Conservation (phyloP, 2,113 vertebrate species). For the Pteronura brasiliensis region DNA sequence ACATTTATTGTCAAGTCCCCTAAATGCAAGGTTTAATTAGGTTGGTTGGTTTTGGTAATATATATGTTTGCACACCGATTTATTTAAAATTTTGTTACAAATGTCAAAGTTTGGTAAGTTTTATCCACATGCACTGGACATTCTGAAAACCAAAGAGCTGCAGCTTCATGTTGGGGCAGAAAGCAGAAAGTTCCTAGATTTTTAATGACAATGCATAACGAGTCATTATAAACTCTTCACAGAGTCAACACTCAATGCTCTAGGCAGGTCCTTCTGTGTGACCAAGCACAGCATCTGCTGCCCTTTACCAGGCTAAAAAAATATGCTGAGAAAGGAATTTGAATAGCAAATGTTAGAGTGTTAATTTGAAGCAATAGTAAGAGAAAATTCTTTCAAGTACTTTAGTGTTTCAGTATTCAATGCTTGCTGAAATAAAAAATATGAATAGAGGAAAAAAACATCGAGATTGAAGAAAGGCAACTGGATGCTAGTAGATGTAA, state of each 20-base stretch:
- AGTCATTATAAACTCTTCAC: background rate
- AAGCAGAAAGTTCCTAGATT: background rate
- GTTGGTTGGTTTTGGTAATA: background rate
- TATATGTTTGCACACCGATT: background rate
- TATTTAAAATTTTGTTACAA: background rate
- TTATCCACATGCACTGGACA: background rate
- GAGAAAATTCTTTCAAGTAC: background rate
- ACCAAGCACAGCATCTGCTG: background rate
- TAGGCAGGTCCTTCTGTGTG: background rate
- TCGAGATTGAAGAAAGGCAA: background rate
- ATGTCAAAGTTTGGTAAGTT: background rate
- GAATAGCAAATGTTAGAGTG: background rate
- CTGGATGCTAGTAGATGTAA: background rate
- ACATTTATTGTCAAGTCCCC: background rate
- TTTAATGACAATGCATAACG: background rate
- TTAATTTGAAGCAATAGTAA: background rate
- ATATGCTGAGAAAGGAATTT: background rate
- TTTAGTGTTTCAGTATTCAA: background rate
- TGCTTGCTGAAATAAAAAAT: constrained; percentile 12
- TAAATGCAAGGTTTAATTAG: background rate
- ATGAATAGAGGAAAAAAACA: background rate
- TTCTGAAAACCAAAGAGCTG: background rate
- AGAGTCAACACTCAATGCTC: background rate
- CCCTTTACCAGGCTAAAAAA: background rate
- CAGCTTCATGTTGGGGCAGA: background rate